Evolutionary conservation across 1,140 invertebrate species (phyloP).

Genomic region (Hylaeus volcanicus): DNA sequence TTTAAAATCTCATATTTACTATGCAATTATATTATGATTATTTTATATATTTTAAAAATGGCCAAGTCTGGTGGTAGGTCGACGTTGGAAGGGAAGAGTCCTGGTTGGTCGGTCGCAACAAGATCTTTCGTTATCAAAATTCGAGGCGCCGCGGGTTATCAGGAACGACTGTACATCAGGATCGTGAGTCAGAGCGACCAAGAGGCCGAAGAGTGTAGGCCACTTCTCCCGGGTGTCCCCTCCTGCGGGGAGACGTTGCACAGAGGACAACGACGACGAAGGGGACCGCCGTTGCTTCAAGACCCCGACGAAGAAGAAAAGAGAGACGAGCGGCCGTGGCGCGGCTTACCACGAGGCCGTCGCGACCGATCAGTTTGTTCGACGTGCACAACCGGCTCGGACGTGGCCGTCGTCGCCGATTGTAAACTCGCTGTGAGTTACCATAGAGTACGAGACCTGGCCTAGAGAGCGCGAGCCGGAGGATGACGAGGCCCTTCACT

Average conservation of each 20-base stretch:
- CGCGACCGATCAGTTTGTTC: slow-evolving; percentile 75
- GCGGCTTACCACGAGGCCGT: slow-evolving; percentile 68
- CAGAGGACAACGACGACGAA: slow-evolving; percentile 27
- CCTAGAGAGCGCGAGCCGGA: not conserved
- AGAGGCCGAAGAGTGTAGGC: slow-evolving; percentile 60
- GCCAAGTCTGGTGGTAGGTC: too few species aligned
- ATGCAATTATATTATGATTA: too few species aligned
- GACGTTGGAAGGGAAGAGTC: too few species aligned
- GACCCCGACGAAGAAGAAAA: slow-evolving; percentile 65
- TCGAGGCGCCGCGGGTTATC: not conserved
- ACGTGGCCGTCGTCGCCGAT: slow-evolving; percentile 56
- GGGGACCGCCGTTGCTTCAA: slow-evolving; percentile 32
- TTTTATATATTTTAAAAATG: too few species aligned
- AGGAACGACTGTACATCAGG: slow-evolving; percentile 34
- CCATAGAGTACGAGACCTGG: slow-evolving; percentile 9
- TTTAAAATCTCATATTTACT: too few species aligned
- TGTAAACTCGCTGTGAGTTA: slow-evolving; percentile 40
- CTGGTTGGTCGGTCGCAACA: not conserved
- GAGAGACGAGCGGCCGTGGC: slow-evolving; percentile 70
- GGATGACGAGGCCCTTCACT: slow-evolving; percentile 11
- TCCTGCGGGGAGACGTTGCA: slow-evolving; percentile 27
- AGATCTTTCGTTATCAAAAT: slow-evolving; percentile 3
- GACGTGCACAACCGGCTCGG: slow-evolving; percentile 69
- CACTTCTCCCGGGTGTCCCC: slow-evolving; percentile 59
- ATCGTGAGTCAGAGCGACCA: slow-evolving; percentile 52